Evolutionary conservation across 2,888 invertebrate species (phyloP).

Genomic region (Sinelater perroti): DNA sequence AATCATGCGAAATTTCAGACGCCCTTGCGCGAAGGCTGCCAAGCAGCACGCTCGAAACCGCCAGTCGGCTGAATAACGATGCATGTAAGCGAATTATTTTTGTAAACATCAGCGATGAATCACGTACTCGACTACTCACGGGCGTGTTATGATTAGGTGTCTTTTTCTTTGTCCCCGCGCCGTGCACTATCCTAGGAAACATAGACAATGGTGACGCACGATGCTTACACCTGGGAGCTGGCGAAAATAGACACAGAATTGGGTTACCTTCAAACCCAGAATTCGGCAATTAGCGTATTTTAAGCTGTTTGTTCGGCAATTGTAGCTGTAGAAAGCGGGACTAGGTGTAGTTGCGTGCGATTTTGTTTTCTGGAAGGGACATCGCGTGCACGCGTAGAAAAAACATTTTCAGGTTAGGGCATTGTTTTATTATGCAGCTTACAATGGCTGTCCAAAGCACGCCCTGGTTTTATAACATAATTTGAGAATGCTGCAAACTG

Average conservation of each 20-base stretch:
- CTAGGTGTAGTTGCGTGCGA: constrained; percentile 6
- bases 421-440: too few species aligned
- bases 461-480: too few species aligned
- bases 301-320: constrained; percentile 4
- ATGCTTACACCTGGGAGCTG: background rate
- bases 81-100: constrained; percentile 21
- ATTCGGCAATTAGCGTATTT: constrained; percentile 8
- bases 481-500: too few species aligned
- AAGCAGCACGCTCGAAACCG: too few species aligned
- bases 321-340: constrained; percentile 5
- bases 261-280: constrained; percentile 14
- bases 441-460: too few species aligned
- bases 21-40: too few species aligned
- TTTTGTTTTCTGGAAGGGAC: constrained; percentile 2
- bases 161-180: constrained; percentile 18
- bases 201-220: constrained; percentile 8
- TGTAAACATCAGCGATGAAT: constrained; percentile 22
- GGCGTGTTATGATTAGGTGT: constrained; percentile 36
- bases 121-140: constrained; percentile 22
- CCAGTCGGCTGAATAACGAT: too few species aligned
- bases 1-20: too few species aligned
- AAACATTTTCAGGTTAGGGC: too few species aligned
- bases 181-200: constrained; percentile 1
- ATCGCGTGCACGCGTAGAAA: constrained; percentile 14
- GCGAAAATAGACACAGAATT: constrained; percentile 11